Conservation (phyloP, 2,888 invertebrate species). For the Rhaphigaster nebulosa region DNA sequence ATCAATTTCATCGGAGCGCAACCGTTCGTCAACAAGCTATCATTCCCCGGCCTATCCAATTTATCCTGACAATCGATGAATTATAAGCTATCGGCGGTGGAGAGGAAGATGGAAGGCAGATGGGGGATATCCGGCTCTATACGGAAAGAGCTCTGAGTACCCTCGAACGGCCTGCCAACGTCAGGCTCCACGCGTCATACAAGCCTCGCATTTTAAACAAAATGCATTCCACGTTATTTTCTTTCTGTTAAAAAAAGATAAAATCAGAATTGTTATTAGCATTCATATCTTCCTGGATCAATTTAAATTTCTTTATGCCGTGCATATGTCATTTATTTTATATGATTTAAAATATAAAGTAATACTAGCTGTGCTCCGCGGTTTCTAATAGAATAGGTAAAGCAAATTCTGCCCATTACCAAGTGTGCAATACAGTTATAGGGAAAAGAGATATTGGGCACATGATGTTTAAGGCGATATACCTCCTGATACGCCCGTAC, state of each 20-base stretch:
- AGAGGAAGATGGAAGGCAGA: neutral
- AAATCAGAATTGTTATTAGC: neutral
- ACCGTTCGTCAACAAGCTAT: constrained; percentile 14
- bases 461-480: too few relatives aligned
- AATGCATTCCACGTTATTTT: neutral
- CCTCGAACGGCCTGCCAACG: neutral
- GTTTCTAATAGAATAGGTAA: too few relatives aligned
- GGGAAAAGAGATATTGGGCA: too few relatives aligned
- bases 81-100: neutral
- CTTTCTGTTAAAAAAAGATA: neutral
- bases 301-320: too few relatives aligned
- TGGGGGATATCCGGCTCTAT: neutral
- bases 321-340: too few relatives aligned
- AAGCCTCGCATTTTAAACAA: neutral
- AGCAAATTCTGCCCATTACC: too few relatives aligned
- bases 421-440: too few relatives aligned
- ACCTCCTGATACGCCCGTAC: too few relatives aligned
- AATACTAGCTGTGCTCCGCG: too few relatives aligned
- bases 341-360: too few relatives aligned
- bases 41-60: neutral
- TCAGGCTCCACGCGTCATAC: neutral
- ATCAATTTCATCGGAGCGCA: neutral
- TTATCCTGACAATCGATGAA: constrained; percentile 27
- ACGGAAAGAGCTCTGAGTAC: neutral
- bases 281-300: too few relatives aligned